Conservation (phyloP, 1,140 invertebrate genomes). For the Ditylenchus dipsaci region DNA sequence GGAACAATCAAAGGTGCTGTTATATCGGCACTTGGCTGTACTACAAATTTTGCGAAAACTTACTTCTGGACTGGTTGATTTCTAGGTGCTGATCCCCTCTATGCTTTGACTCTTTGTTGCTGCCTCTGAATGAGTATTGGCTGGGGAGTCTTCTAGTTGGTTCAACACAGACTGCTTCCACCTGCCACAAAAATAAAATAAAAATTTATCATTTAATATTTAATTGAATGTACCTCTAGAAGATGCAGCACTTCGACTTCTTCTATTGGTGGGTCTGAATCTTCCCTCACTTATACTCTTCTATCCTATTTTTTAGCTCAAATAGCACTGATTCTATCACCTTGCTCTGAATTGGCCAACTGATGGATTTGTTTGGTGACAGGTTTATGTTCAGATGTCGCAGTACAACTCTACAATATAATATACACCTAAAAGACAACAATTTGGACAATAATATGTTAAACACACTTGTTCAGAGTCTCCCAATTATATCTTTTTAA, state of each 20-base stretch:
- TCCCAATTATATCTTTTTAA: conserved; percentile 27
- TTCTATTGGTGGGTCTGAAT: conserved; percentile 10
- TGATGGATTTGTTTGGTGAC: conserved; percentile 4
- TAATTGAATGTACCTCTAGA: conserved; percentile 1
- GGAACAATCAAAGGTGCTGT: too few species aligned
- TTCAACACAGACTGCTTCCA: not conserved
- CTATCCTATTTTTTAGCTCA: conserved; percentile 15
- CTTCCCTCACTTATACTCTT: conserved; percentile 9
- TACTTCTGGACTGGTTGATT: not conserved
- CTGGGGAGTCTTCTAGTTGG: not conserved
- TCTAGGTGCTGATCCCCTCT: not conserved
- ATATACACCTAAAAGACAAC: not conserved
- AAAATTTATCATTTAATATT: too few species aligned
- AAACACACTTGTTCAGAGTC: conserved; percentile 17
- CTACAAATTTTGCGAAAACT: not conserved
- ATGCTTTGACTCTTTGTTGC: not conserved
- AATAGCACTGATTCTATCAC: conserved; percentile 11
- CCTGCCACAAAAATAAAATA: too few species aligned
- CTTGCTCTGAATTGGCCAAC: conserved; percentile 14
- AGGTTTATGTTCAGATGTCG: conserved; percentile 12
- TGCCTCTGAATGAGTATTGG: too few species aligned
- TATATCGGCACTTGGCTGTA: too few species aligned
- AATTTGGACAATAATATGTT: not conserved
- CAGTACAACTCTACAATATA: conserved; percentile 14
- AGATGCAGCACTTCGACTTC: conserved; percentile 10